Evolutionary conservation across 1,140 invertebrate species (phyloP), one percentile per base, ranked within the genome.

Genomic region (Drosophila obscura): DNA sequence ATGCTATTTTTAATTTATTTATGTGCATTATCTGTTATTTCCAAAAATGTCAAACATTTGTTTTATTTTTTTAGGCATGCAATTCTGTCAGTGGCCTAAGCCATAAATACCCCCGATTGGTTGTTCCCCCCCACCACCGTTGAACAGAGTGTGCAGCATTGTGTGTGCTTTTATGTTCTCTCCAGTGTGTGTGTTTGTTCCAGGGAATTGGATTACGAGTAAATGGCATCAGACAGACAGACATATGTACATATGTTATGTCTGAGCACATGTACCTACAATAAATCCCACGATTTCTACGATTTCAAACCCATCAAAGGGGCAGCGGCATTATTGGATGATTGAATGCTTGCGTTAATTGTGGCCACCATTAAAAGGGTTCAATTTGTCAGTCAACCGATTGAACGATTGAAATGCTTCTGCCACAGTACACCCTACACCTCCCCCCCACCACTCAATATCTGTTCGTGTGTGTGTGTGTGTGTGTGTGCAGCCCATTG

Each of bases 141-240:
- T 24, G 22, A 3, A 24, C 2, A 24, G 4, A 24, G 22, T 24
- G 22, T 4, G 0, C 22, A 24, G 3, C 22, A 24, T 24, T 4
- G 22, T 2, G 4, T 24, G 22, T 24, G 22, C 22, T 24, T 24
- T 24, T 24, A 0, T 1, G 19, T 19, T 19, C 19, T 24, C 4
- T 24, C 1, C 22, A 24, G 22, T 24, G 3, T 24, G 22, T 24
- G 22, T 24, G 22, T 24, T 2, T 55, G 4, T 15, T 46, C 43
- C 39, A 66, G 65, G 66, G 65, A 55, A 66, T 39, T 55, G 65
- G 66, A 62, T 66, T 28, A 68, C 66, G 65, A 43, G 65, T 28
- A 13, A 5, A 15, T 11, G 22, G 11, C 11, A 13, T 65, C 51
- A 24, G 19, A 26, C 28, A 39, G 22, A 53, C 51, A 60, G 65